Evolutionary conservation across 1,140 invertebrate genomes (phyloP), one percentile per base, ranked within the genome.

Genomic region (Aphaenogaster rudis): DNA sequence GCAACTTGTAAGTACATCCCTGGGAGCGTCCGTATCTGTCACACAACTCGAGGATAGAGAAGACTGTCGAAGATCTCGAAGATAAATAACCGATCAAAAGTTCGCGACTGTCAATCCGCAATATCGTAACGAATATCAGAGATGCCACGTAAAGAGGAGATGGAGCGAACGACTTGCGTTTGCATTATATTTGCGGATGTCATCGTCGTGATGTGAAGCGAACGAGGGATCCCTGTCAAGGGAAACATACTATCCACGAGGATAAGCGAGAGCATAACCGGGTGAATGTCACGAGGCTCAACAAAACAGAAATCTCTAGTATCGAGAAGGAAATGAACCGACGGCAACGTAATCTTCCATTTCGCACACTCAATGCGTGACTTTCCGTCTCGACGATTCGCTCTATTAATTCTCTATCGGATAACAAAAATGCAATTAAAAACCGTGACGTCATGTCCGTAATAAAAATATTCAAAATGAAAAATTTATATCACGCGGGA

Each of bases 271-370:
- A 69, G 48, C 45, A 78, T 15, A 63, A 61, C 45, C 61, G 77
- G 48, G 28, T 66, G 78, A 42, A 54, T 81, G 64, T 66, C 64
- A 66, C 48, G 48, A 81, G 64, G 50, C 15, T 57, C 39, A 42
- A 15, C 52, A 13, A 66, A 52, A 42, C 36, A 80, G 48, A 66
- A 69, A 45, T 57, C 39, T 67, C 7, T n/a, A 48, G 3, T 21
- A 36, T 57, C 13, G 15, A 57, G 33, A 74, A 48, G 17, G 17
- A 50, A 61, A 50, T 61, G 39, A 54, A 39, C 21, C 69, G 9
- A 21, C 45, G 13, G 7, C 54, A 21, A 76, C 36, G n/a, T 72
- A 50, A 61, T 63, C 1, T 76, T 33, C n/a, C 36, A 84, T 61
- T 45, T 42, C 42, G 9, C 15, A 57, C n/a, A 33, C n/a, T 15